phyloP scores from a whole-genome alignment of 2,888 invertebrate genomes.

The Hemistola chrysoprasaria region DNA sequence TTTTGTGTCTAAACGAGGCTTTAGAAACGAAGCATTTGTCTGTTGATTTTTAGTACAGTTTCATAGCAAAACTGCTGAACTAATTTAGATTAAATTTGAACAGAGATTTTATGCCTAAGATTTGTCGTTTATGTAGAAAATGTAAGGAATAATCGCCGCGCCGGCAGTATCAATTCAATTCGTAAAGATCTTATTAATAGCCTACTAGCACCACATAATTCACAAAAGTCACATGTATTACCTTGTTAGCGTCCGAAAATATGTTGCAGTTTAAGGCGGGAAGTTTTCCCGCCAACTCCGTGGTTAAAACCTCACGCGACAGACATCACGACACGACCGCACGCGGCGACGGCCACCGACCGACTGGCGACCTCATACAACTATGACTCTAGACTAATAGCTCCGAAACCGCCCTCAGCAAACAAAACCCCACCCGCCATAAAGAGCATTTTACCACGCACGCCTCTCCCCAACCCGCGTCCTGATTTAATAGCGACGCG shows the following conservation, averaged over 20 bases:
- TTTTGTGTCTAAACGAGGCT: too few species aligned
- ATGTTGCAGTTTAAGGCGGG: slow-evolving; percentile 78
- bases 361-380: slow-evolving; percentile 45
- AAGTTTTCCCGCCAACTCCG: slow-evolving; percentile 75
- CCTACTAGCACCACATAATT: slow-evolving; percentile 1
- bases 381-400: slow-evolving; percentile 55
- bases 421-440: slow-evolving; percentile 80
- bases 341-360: slow-evolving; percentile 53
- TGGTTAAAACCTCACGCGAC: slow-evolving; percentile 60
- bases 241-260: slow-evolving; percentile 83
- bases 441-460: slow-evolving; percentile 79
- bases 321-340: slow-evolving; percentile 66
- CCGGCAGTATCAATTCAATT: too few species aligned
- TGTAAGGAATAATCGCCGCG: too few species aligned
- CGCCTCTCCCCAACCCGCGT: slow-evolving; percentile 67
- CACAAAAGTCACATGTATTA: slow-evolving; percentile 37
- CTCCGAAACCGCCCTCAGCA: slow-evolving; percentile 77
- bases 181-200: too few species aligned
- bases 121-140: too few species aligned
- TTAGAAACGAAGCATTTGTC: too few species aligned
- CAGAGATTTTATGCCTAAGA: too few species aligned
- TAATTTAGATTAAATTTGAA: too few species aligned
- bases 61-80: too few species aligned
- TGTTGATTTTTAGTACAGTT: too few species aligned
- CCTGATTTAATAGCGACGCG: slow-evolving; percentile 81